These are phyloP conservation scores for Coreius guichenoti DNA, from an alignment of 2,797 vertebrate species.

Conservation along the genomic window DNA sequence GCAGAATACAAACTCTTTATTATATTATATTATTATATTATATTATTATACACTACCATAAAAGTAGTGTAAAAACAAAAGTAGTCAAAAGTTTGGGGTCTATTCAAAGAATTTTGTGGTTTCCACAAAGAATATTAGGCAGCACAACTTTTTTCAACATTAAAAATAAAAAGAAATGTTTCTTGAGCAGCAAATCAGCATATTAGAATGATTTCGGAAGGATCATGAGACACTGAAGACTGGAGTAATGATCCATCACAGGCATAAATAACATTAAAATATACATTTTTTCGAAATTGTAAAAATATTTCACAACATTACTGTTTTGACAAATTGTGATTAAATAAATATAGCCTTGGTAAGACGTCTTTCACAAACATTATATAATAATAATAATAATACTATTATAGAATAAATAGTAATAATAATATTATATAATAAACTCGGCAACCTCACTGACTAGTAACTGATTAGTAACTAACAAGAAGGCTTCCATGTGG, in stretches of 20 bases:
- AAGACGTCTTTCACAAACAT: background rate
- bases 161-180: background rate
- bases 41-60: too few relatives aligned
- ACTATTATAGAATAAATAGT: background rate
- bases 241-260: too few relatives aligned
- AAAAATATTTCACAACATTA: background rate
- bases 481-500: slow-evolving; percentile 22
- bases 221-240: background rate
- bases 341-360: background rate
- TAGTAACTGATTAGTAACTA: background rate
- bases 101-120: background rate
- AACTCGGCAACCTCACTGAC: background rate
- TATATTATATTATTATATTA: too few relatives aligned
- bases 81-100: background rate
- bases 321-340: background rate
- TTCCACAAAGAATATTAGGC: too few relatives aligned
- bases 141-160: background rate
- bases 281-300: too few relatives aligned
- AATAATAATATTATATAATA: background rate
- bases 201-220: background rate
- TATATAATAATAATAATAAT: background rate
- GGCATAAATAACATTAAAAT: too few relatives aligned
- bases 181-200: background rate
- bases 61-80: too few relatives aligned
- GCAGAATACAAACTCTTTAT: background rate